phyloP scores from a whole-genome alignment of 30 jellyfish, hydroid and myxozoan species.

The Nemopilema nomurai region DNA sequence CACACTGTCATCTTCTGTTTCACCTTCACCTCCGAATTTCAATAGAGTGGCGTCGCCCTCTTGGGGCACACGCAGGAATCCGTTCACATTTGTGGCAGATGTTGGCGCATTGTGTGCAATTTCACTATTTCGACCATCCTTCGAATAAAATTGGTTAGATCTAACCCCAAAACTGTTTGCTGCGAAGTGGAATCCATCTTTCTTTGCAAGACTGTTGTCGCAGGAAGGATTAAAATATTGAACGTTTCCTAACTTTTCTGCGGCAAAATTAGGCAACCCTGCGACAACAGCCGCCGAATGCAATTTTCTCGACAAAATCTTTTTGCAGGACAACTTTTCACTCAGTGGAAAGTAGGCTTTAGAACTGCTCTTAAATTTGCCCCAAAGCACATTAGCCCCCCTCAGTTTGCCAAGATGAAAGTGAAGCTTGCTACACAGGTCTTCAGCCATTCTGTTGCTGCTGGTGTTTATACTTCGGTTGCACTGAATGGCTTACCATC shows the following conservation, averaged over 20 bases:
- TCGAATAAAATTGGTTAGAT: not conserved
- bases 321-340: not conserved
- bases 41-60: too few species aligned
- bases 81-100: not conserved
- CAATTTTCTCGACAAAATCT: not conserved
- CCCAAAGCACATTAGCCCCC: constrained; percentile 6
- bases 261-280: not conserved
- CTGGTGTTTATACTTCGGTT: constrained; percentile 13
- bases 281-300: not conserved
- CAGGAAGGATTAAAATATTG: not conserved
- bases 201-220: not conserved
- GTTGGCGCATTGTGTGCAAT: not conserved
- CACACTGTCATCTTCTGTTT: too few species aligned
- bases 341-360: too few species aligned
- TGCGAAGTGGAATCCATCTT: not conserved
- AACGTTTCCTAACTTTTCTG: not conserved
- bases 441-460: constrained; percentile 36
- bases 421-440: constrained; percentile 51
- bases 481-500: constrained; percentile 11
- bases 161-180: not conserved
- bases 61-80: too few species aligned
- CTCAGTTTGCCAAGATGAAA: constrained; percentile 21
- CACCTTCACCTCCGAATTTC: too few species aligned
- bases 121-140: not conserved
- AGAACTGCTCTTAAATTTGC: constrained; percentile 7